These are phyloP conservation scores for Prochilodus magdalenae DNA, from an alignment of 2,113 vertebrate species.

Conservation along the genomic window DNA sequence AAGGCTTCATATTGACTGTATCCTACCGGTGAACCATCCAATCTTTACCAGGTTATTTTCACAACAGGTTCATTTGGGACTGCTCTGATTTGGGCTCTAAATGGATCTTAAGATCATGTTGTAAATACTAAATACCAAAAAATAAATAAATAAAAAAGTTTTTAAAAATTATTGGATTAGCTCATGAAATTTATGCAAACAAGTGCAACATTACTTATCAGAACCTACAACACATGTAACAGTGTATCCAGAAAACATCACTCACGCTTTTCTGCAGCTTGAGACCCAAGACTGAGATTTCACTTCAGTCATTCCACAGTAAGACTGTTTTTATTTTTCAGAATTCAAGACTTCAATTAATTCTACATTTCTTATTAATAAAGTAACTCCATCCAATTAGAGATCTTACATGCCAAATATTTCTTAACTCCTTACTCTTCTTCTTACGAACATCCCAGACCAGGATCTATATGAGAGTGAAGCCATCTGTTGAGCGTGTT, in stretches of 20 bases:
- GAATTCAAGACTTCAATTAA: neutral
- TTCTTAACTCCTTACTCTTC: constrained; percentile 35
- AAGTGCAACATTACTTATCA: no score
- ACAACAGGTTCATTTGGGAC: neutral
- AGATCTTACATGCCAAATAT: neutral
- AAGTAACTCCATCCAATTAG: neutral
- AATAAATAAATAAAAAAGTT: no score
- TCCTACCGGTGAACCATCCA: neutral
- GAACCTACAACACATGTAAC: no score
- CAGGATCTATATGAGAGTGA: constrained; percentile 11
- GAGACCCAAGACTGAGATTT: no score
- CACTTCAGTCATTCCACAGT: no score
- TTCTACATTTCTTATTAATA: neutral
- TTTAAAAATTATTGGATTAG: no score
- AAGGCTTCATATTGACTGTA: neutral
- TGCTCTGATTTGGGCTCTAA: neutral
- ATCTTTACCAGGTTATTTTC: neutral
- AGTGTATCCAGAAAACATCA: no score
- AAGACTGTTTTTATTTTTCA: neutral
- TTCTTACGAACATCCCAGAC: neutral
- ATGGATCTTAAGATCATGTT: neutral
- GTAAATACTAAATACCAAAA: no score
- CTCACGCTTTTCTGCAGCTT: no score
- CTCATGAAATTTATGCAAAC: no score
- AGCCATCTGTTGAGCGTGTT: constrained; percentile 59